phyloP scores from a whole-genome alignment of 1,140 invertebrate genomes.

The Antheraea mylitta region DNA sequence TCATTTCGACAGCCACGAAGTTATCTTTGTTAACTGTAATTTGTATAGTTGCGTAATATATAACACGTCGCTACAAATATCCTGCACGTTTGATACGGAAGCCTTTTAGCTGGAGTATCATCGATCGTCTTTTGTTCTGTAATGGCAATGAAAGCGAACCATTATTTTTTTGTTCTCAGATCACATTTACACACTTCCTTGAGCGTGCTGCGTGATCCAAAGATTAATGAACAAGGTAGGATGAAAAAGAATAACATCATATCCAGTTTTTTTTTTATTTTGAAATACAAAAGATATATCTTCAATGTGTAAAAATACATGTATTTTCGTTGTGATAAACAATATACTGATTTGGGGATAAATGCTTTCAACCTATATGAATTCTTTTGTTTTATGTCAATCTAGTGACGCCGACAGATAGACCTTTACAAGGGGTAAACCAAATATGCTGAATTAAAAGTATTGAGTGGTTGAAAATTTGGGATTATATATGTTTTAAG shows the following conservation, averaged over 20 bases:
- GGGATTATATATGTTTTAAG: too few species aligned
- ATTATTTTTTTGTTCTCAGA: not conserved
- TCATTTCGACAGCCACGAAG: too few species aligned
- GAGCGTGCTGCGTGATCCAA: not conserved
- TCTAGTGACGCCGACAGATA: too few species aligned
- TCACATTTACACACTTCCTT: not conserved
- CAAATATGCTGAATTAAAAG: too few species aligned
- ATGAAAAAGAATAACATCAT: not conserved
- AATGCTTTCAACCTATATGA: too few species aligned
- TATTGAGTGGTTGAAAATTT: too few species aligned
- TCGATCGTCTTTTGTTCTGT: not conserved
- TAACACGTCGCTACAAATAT: not conserved
- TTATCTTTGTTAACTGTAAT: too few species aligned
- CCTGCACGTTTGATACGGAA: not conserved
- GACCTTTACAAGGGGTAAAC: too few species aligned
- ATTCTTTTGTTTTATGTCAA: too few species aligned
- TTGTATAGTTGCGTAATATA: not conserved
- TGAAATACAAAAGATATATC: not conserved
- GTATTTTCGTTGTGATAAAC: not conserved
- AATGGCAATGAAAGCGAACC: not conserved
- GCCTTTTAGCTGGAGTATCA: slow-evolving; percentile 1
- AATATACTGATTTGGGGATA: too few species aligned
- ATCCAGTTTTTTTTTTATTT: not conserved
- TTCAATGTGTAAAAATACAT: too few species aligned
- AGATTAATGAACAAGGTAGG: not conserved